Conservation (phyloP, 2,888 invertebrate genomes). For the Dryobotodes eremita region DNA sequence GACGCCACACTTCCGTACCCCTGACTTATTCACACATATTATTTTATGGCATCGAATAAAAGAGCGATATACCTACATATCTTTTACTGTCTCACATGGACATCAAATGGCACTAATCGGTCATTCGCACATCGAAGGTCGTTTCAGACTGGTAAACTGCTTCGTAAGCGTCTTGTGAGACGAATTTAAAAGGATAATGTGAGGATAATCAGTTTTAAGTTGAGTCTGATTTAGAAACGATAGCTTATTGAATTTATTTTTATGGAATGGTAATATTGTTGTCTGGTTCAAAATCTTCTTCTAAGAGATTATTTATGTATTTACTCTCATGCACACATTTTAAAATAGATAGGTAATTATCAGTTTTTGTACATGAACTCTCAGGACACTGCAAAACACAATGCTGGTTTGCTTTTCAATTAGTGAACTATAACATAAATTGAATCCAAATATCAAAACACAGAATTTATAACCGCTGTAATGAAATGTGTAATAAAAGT, state of each 20-base stretch:
- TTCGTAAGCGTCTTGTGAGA: constrained; percentile 29
- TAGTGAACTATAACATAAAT: too few relatives aligned
- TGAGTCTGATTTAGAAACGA: constrained; percentile 30
- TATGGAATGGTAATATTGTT: background rate
- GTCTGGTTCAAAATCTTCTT: constrained; percentile 1
- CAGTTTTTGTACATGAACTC: too few relatives aligned
- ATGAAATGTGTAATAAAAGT: too few relatives aligned
- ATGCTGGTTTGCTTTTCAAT: too few relatives aligned
- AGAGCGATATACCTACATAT: background rate
- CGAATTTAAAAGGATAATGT: constrained; percentile 21
- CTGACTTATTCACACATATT: background rate
- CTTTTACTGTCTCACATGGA: background rate
- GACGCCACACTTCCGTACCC: background rate
- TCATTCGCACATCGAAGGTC: constrained; percentile 20
- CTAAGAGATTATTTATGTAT: background rate
- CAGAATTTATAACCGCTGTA: too few relatives aligned
- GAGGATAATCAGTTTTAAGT: constrained; percentile 7
- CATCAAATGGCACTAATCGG: constrained; percentile 27
- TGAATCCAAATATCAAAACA: too few relatives aligned
- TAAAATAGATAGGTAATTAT: too few relatives aligned
- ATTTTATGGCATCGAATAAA: constrained; percentile 30
- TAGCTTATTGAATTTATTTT: constrained; percentile 37
- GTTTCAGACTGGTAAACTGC: constrained; percentile 12
- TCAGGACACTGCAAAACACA: too few relatives aligned
- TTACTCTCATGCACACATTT: too few relatives aligned